phyloP scores from a whole-genome alignment of 2,888 invertebrate species.

The Machimus atricapillus region DNA sequence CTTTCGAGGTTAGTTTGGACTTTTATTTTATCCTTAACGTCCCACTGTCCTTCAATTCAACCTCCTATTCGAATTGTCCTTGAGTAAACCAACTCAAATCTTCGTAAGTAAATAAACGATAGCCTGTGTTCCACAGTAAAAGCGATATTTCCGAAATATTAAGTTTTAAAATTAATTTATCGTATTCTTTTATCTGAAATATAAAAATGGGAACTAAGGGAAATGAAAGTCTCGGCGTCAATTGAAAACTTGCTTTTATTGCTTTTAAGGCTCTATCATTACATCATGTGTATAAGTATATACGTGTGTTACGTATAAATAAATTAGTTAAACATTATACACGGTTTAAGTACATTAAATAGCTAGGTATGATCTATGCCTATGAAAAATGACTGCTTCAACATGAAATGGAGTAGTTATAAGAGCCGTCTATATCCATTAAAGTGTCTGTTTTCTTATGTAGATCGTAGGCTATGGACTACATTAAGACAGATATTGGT shows the following conservation, averaged over 20 bases:
- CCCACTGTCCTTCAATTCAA: no score
- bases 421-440: conserved; percentile 11
- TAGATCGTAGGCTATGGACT: conserved; percentile 7
- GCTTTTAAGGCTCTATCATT: conserved; percentile 63
- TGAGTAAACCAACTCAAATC: no score
- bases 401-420: conserved; percentile 33
- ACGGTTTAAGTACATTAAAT: conserved; percentile 30
- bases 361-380: conserved; percentile 7
- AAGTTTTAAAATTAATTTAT: no score
- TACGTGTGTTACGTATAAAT: conserved; percentile 14
- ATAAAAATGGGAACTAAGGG: background rate
- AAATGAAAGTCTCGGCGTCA: background rate
- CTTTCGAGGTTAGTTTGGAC: no score
- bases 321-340: conserved; percentile 33
- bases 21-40: no score
- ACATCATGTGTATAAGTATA: conserved; percentile 49
- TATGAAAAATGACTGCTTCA: conserved; percentile 12
- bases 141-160: no score
- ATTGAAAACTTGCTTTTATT: conserved; percentile 53
- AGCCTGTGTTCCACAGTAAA: no score
- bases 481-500: conserved; percentile 11
- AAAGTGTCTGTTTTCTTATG: background rate
- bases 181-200: background rate
- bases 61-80: no score
- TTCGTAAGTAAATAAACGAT: no score